Percentiles rank a stretch among this genome's conserved stretches.
Conservation (phyloP, 2,888 invertebrate species). For the Camponotus fellah region DNA sequence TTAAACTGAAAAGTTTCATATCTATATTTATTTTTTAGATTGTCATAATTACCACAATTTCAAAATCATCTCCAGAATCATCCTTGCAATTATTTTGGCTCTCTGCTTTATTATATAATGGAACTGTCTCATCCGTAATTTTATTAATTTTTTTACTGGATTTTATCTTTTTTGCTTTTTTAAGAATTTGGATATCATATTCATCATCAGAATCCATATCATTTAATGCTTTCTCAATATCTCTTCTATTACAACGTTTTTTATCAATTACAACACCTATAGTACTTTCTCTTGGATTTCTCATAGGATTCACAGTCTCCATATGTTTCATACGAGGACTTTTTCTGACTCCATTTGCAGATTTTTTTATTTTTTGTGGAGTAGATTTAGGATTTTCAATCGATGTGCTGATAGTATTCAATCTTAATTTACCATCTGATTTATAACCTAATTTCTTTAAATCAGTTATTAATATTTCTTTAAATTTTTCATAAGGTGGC, state of each 20-base stretch:
- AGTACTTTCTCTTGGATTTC: slow-evolving; percentile 78
- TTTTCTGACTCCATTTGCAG: slow-evolving; percentile 36
- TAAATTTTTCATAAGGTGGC: slow-evolving; percentile 92
- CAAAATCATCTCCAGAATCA: slow-evolving; percentile 17
- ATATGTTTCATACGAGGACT: slow-evolving; percentile 58
- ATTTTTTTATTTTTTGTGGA: slow-evolving; percentile 52
- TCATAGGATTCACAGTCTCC: slow-evolving; percentile 47
- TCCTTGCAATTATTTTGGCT: slow-evolving; percentile 24
- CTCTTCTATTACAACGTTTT: slow-evolving; percentile 76
- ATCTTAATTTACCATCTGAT: slow-evolving; percentile 88
- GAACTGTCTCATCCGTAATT: neutral
- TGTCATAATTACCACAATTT: slow-evolving; percentile 28
- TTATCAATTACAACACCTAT: slow-evolving; percentile 79
- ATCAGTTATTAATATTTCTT: slow-evolving; percentile 89
- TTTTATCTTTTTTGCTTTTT: slow-evolving; percentile 72
- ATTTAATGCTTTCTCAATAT: slow-evolving; percentile 75
- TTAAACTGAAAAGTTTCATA: neutral
- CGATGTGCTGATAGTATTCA: slow-evolving; percentile 79
- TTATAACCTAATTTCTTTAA: slow-evolving; percentile 89
- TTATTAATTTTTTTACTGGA: neutral
- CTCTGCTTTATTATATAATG: slow-evolving; percentile 63
- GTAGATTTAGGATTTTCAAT: slow-evolving; percentile 32
- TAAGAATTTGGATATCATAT: slow-evolving; percentile 81
- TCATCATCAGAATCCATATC: slow-evolving; percentile 81
- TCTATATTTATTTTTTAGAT: neutral